Evolutionary conservation across 2,888 invertebrate genomes (phyloP), one percentile per base, ranked within the genome.

Genomic region (Dorcus parallelipipedus): DNA sequence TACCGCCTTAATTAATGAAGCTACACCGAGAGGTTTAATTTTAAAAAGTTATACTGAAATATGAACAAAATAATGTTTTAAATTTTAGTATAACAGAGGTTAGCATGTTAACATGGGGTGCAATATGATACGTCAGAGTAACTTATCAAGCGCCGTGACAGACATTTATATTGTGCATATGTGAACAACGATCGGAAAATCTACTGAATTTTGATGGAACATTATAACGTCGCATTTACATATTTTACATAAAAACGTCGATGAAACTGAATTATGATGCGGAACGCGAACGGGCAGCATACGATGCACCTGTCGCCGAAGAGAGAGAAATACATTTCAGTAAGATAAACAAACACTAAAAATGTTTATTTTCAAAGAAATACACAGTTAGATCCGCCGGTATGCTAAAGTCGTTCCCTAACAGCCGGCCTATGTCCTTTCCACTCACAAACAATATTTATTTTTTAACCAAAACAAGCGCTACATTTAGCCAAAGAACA

Each of bases 391-490:
- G 56, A 56, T 56, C 56, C 56, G 56, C 51, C 50, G 45, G 45
- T 45, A 45, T 45, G 45, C 45, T 10, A 50, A 39, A 50, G 40
- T 50, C 40, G 14, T 53, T 56, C 54, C 56, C 58, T 62, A 56
- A 66, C 72, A 71, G 70, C 69, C 69, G 70, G 68, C 61, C 66
- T 61, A 60, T 67, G 70, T 72, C 69, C 65, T 62, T 65, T 60
- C 60, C 60, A 64, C 64, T 64, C 66, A 60, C 57, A 62, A 65
- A 60, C 62, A 59, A 50, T 72, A 70, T 71, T 73, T 72, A 71
- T 72, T 73, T 72, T 70, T 70, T 70, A 70, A 69, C 67, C 65
- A 67, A 71, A 71, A 69, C 67, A 68, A 66, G 67, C 59, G 65
- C 65, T 64, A 64, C 67, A 66, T 65, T 67, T 66, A 53, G 53